Evolutionary conservation across 1,140 invertebrate genomes (phyloP).

Genomic region (Tetramorium parvispinum): DNA sequence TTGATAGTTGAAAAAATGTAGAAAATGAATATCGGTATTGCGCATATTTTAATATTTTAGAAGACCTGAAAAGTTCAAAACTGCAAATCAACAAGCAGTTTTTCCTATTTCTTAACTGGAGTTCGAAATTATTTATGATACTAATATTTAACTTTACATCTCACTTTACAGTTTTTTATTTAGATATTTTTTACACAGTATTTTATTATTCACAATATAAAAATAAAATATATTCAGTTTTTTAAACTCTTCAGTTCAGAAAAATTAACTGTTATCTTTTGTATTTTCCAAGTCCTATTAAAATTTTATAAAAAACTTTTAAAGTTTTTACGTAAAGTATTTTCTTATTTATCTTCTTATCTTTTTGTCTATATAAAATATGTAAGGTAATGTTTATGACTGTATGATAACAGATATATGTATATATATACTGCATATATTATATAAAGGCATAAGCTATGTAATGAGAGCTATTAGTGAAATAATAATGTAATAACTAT

Average conservation of each 20-base stretch:
- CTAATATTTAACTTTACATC: neutral
- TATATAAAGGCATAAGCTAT: neutral
- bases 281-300: neutral
- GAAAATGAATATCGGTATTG: neutral
- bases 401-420: neutral
- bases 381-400: neutral
- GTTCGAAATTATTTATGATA: neutral
- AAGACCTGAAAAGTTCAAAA: neutral
- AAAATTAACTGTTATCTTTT: neutral
- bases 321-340: neutral
- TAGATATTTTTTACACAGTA: neutral
- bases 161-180: neutral
- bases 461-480: neutral
- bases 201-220: neutral
- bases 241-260: neutral
- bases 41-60: neutral
- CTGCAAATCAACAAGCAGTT: neutral
- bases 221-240: neutral
- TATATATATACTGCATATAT: neutral
- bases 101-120: neutral
- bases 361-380: neutral
- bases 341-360: neutral
- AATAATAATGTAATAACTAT: neutral
- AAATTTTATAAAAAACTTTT: slow-evolving; percentile 5
- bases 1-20: slow-evolving; percentile 70